Conservation (phyloP, 2,113 vertebrate genomes). For the Hippocampus barbouri region DNA sequence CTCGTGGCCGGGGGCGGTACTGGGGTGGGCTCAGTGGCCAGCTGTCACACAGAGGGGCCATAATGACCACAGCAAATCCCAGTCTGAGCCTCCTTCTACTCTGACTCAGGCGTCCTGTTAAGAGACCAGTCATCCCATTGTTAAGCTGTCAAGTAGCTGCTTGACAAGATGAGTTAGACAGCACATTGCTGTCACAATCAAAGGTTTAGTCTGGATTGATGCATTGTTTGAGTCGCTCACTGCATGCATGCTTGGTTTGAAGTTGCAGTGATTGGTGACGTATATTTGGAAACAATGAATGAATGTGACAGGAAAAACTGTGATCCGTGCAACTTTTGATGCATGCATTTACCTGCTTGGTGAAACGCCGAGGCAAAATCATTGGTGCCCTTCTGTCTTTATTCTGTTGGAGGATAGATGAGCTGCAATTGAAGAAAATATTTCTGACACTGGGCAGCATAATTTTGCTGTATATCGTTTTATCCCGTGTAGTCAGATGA, state of each 20-base stretch:
- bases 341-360: not conserved
- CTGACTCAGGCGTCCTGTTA: conserved; percentile 60
- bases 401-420: too few relatives aligned
- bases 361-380: too few relatives aligned
- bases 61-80: conserved; percentile 59
- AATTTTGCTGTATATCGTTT: too few relatives aligned
- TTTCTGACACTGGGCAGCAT: too few relatives aligned
- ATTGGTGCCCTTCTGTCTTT: too few relatives aligned
- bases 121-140: conserved; percentile 63
- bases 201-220: conserved; percentile 32
- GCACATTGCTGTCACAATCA: conserved; percentile 38
- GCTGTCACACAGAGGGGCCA: conserved; percentile 62
- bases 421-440: too few relatives aligned
- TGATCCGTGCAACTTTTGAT: not conserved
- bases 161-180: conserved; percentile 48
- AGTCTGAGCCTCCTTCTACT: conserved; percentile 44
- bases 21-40: conserved; percentile 36
- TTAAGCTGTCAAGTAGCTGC: conserved; percentile 56
- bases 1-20: not conserved
- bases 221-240: conserved; percentile 14
- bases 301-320: not conserved
- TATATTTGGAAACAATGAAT: conserved; percentile 6
- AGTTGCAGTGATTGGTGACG: conserved; percentile 10
- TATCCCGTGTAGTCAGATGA: too few relatives aligned
- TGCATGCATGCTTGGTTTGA: conserved; percentile 2